Evolutionary conservation across 1,140 invertebrate genomes (phyloP).

Genomic region (Physella acuta): DNA sequence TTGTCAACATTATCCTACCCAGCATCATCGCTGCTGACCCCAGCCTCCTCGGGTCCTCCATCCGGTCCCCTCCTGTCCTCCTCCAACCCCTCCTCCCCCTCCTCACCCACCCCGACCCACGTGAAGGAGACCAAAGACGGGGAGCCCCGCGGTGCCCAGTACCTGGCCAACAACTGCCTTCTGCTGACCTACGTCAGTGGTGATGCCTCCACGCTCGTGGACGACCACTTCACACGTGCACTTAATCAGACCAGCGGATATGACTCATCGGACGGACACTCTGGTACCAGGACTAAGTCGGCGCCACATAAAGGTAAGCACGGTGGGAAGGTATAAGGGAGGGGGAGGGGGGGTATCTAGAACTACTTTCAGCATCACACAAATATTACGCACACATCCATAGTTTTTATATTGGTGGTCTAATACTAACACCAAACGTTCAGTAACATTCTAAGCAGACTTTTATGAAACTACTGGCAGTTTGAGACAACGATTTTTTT

Average conservation of each 20-base stretch:
- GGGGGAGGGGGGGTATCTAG: too few relatives aligned
- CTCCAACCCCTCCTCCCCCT: neutral
- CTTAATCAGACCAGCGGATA: constrained; percentile 62
- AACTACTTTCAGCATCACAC: too few relatives aligned
- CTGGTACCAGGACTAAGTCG: neutral
- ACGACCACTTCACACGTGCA: constrained; percentile 90
- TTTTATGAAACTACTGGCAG: too few relatives aligned
- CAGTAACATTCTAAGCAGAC: too few relatives aligned
- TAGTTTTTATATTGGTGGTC: too few relatives aligned
- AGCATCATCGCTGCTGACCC: neutral
- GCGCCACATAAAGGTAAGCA: neutral
- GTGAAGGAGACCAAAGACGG: constrained; percentile 25
- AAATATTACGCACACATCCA: too few relatives aligned
- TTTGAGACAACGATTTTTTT: too few relatives aligned
- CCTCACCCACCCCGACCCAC: neutral
- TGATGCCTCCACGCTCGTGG: constrained; percentile 86
- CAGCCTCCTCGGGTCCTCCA: constrained; percentile 13
- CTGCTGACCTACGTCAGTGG: constrained; percentile 92
- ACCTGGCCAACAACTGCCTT: constrained; percentile 90
- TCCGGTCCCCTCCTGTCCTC: constrained; percentile 5
- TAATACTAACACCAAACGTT: too few relatives aligned
- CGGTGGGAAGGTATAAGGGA: neutral
- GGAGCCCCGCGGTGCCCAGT: constrained; percentile 72
- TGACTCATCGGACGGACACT: neutral
- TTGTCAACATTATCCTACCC: constrained; percentile 5